phyloP scores from a whole-genome alignment of 2,113 vertebrate genomes.

The Thryonomys swinderianus region DNA sequence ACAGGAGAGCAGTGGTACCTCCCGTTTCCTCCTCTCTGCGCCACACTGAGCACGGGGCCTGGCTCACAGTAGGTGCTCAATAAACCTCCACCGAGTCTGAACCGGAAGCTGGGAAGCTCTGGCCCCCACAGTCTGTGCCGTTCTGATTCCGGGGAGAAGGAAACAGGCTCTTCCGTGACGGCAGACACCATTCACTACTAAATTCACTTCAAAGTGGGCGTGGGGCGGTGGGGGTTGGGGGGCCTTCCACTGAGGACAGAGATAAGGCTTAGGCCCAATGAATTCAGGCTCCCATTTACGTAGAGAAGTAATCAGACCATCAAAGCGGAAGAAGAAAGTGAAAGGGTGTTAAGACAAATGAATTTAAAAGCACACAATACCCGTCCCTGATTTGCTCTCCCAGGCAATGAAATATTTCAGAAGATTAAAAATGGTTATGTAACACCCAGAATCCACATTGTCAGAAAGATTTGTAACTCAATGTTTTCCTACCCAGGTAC shows the following conservation, averaged over 20 bases:
- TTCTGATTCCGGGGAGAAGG: conserved; percentile 42
- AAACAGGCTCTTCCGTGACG: conserved; percentile 44
- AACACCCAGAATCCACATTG: conserved; percentile 68
- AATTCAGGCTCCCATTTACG: conserved; percentile 64
- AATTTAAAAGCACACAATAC: conserved; percentile 74
- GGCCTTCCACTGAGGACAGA: conserved; percentile 12
- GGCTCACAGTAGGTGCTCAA: neutral
- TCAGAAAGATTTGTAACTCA: conserved; percentile 76
- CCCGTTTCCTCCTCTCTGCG: accelerated
- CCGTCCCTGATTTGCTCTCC: conserved; percentile 66
- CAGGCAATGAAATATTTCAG: conserved; percentile 78
- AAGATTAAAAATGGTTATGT: conserved; percentile 80
- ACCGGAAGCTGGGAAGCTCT: neutral
- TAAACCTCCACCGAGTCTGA: neutral
- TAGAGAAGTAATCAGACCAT: conserved; percentile 70
- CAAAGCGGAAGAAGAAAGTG: conserved; percentile 57
- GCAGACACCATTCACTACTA: conserved; percentile 12
- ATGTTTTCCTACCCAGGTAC: conserved; percentile 72
- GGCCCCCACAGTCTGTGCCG: neutral
- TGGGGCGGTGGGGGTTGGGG: no score
- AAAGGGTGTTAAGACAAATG: conserved; percentile 80
- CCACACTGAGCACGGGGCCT: accelerated
- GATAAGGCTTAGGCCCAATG: conserved; percentile 57
- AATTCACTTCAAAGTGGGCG: conserved; percentile 64
- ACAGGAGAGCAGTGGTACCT: accelerated